phyloP scores from a whole-genome alignment of 2,113 vertebrate genomes.

The Otus sunia region DNA sequence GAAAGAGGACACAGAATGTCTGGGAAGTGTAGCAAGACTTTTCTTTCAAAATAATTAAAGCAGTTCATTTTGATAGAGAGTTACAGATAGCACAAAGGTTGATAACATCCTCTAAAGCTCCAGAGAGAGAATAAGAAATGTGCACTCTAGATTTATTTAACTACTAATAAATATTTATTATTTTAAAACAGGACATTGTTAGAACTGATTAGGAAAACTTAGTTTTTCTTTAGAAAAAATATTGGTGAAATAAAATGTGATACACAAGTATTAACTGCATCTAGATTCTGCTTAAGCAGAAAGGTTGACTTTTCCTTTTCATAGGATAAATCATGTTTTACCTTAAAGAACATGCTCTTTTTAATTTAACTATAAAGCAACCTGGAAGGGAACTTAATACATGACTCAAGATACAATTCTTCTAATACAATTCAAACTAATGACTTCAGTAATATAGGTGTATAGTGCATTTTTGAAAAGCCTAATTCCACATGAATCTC shows the following conservation, averaged over 20 bases:
- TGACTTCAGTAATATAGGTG: neutral
- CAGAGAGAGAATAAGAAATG: neutral
- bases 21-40: neutral
- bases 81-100: constrained; percentile 2
- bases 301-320: neutral
- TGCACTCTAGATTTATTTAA: neutral
- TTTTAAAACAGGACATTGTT: neutral
- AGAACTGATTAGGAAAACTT: neutral
- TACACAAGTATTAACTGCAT: neutral
- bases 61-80: neutral
- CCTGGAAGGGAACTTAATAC: neutral
- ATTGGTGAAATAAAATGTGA: neutral
- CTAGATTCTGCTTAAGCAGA: neutral
- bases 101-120: constrained; percentile 10
- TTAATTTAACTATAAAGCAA: neutral
- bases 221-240: neutral
- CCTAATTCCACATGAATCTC: neutral
- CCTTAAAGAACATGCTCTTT: neutral
- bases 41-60: constrained; percentile 41
- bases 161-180: neutral
- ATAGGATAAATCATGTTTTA: neutral
- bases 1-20: neutral
- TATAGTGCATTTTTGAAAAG: neutral
- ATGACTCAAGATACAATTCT: neutral
- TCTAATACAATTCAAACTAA: neutral